Evolutionary conservation across 1,140 invertebrate species (phyloP).

Genomic region (Pachypsylla venusta): DNA sequence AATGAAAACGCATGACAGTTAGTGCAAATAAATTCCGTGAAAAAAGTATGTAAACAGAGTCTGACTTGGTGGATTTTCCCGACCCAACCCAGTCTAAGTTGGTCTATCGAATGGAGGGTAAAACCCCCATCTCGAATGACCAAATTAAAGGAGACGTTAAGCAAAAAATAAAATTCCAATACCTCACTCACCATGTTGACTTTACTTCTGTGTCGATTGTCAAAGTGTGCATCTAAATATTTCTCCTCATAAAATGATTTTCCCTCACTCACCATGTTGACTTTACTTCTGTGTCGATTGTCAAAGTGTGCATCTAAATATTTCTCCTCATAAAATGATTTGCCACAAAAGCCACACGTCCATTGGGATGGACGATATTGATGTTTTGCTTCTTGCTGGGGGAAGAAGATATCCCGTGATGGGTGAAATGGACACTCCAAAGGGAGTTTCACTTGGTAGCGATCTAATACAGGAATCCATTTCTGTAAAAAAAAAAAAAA

Average conservation of each 20-base stretch:
- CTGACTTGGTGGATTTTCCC: too few species aligned
- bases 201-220: constrained; percentile 68
- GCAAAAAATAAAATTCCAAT: too few species aligned
- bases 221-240: constrained; percentile 78
- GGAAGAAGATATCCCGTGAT: constrained; percentile 67
- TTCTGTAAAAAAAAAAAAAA: constrained; percentile 39
- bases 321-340: constrained; percentile 78
- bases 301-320: constrained; percentile 82
- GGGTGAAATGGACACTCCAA: constrained; percentile 80
- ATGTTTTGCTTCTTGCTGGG: constrained; percentile 64
- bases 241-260: constrained; percentile 82
- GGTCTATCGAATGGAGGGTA: too few species aligned
- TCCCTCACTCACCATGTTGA: constrained; percentile 67
- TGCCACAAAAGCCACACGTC: constrained; percentile 82
- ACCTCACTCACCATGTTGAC: constrained; percentile 64
- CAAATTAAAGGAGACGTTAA: too few species aligned
- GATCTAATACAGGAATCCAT: constrained; percentile 74
- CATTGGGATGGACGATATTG: constrained; percentile 71
- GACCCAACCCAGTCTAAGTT: too few species aligned
- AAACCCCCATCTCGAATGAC: too few species aligned
- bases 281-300: constrained; percentile 66
- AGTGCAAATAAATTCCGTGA: too few species aligned
- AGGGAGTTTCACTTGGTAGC: constrained; percentile 66
- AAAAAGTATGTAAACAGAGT: too few species aligned
- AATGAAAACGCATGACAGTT: too few species aligned